These are phyloP conservation scores for Hydropsyche betteni DNA, from an alignment of 2,888 invertebrate species.

Conservation along the genomic window DNA sequence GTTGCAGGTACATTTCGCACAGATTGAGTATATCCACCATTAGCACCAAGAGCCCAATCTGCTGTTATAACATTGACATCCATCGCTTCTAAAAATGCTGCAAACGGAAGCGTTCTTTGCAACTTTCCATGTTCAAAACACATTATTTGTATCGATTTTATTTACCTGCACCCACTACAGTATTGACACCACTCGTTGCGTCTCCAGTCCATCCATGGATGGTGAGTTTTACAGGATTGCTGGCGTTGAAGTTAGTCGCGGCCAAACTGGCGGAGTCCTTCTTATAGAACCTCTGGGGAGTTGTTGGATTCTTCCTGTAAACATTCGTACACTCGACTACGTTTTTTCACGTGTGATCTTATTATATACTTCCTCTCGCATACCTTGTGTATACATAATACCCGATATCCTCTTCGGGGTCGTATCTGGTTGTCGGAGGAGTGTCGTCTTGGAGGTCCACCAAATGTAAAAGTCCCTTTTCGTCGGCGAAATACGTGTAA, in stretches of 20 bases:
- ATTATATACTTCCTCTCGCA: background rate
- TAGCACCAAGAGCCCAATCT: constrained; percentile 60
- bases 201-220: constrained; percentile 50
- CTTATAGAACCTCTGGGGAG: constrained; percentile 41
- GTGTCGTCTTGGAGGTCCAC: constrained; percentile 39
- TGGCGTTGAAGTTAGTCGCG: constrained; percentile 39
- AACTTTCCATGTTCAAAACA: background rate
- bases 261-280: constrained; percentile 37
- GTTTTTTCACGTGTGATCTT: background rate
- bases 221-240: constrained; percentile 46
- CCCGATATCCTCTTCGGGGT: constrained; percentile 42
- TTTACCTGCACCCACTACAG: constrained; percentile 38
- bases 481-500: constrained; percentile 32
- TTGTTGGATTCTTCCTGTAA: constrained; percentile 37
- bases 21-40: constrained; percentile 58
- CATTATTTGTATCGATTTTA: background rate
- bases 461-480: constrained; percentile 29
- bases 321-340: background rate
- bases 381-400: constrained; percentile 42
- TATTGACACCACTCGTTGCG: constrained; percentile 43
- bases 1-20: constrained; percentile 55
- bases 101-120: background rate
- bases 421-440: constrained; percentile 17
- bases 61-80: constrained; percentile 61
- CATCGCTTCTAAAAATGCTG: constrained; percentile 52